Evolutionary conservation across 2,113 vertebrate species (phyloP).

Genomic region (Lampris incognitus): DNA sequence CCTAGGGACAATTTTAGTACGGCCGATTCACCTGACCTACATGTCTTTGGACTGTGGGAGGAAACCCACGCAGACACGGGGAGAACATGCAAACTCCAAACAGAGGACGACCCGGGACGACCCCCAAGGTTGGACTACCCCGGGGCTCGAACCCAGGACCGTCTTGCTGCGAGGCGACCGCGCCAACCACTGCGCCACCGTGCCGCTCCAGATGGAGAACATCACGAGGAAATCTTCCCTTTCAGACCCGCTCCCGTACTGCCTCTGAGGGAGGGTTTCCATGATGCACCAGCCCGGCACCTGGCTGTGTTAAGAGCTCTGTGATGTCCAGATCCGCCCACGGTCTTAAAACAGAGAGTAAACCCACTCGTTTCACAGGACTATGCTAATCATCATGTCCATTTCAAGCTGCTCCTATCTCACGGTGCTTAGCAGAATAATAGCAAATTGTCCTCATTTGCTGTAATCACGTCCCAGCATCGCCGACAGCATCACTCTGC

Average conservation of each 20-base stretch:
- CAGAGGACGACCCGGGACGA: too few relatives aligned
- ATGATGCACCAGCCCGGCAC: background rate
- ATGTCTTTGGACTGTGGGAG: too few relatives aligned
- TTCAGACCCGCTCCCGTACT: background rate
- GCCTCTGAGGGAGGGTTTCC: background rate
- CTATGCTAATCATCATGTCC: constrained; percentile 9
- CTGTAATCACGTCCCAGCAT: constrained; percentile 57
- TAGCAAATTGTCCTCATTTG: constrained; percentile 57
- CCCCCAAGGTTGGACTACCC: too few relatives aligned
- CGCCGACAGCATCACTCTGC: constrained; percentile 33
- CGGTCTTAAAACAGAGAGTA: background rate
- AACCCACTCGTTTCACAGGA: background rate
- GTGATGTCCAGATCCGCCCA: background rate
- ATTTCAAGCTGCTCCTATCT: constrained; percentile 33
- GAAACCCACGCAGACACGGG: too few relatives aligned
- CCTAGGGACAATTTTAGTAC: too few relatives aligned
- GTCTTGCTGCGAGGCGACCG: too few relatives aligned
- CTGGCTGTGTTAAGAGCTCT: background rate
- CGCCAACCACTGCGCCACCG: too few relatives aligned
- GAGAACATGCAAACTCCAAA: too few relatives aligned
- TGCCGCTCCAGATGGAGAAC: background rate
- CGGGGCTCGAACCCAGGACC: too few relatives aligned
- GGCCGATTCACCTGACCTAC: too few relatives aligned
- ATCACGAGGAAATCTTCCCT: too few relatives aligned
- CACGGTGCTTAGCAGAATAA: constrained; percentile 26